phyloP scores from a whole-genome alignment of 2,888 invertebrate species.

The Alloplasta piceator region DNA sequence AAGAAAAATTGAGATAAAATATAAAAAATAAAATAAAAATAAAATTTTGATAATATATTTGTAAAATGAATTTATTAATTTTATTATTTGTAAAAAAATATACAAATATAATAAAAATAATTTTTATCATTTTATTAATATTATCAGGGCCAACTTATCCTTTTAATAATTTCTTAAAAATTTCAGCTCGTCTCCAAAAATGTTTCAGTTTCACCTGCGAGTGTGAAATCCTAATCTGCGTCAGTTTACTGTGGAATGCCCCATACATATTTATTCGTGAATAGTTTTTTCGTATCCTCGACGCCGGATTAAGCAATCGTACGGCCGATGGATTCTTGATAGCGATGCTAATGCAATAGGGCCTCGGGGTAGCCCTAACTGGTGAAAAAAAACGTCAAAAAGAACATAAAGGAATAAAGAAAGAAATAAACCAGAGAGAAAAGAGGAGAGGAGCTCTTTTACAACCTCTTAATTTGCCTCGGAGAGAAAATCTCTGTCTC shows the following conservation, averaged over 20 bases:
- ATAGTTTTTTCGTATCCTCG: not conserved
- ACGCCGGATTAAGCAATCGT: constrained; percentile 49
- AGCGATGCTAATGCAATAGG: constrained; percentile 51
- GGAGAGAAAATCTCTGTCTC: constrained; percentile 67
- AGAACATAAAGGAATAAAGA: constrained; percentile 33
- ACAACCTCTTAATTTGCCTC: constrained; percentile 75
- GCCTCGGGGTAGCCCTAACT: constrained; percentile 14
- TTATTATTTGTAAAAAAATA: no score
- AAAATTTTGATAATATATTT: no score
- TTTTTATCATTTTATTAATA: no score
- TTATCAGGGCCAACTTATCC: no score
- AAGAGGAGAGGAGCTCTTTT: constrained; percentile 61
- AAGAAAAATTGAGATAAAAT: no score
- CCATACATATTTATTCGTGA: no score
- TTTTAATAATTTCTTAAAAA: no score
- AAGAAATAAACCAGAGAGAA: not conserved
- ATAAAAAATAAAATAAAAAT: no score
- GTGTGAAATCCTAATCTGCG: no score
- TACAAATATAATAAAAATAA: no score
- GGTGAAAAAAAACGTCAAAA: constrained; percentile 29
- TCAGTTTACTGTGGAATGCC: no score
- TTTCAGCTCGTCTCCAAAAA: not conserved
- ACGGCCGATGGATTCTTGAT: constrained; percentile 54
- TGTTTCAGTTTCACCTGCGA: constrained; percentile 6
- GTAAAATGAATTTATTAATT: no score